Evolutionary conservation across 2,888 invertebrate genomes (phyloP).

Genomic region (Sinohyriopsis cumingii): DNA sequence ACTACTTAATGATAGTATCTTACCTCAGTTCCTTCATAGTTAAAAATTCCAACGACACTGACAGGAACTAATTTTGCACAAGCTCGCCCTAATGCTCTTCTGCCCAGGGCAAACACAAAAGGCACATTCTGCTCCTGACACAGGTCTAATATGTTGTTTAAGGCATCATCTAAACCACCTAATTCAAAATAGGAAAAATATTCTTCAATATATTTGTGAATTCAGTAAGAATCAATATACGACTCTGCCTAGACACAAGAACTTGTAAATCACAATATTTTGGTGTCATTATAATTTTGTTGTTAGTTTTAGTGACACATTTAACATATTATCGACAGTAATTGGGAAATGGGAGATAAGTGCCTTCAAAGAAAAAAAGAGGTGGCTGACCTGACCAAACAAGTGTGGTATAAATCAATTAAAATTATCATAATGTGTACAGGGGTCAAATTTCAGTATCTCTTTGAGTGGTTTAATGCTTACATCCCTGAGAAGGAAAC

Average conservation of each 20-base stretch:
- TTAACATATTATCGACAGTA: too few species aligned
- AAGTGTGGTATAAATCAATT: too few species aligned
- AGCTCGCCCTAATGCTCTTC: constrained; percentile 76
- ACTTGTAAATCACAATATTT: background rate
- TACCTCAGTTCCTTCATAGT: constrained; percentile 78
- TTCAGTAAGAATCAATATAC: too few species aligned
- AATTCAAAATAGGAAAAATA: constrained; percentile 20
- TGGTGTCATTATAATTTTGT: background rate
- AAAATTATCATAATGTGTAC: too few species aligned
- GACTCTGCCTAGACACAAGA: background rate
- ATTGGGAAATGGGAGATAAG: too few species aligned
- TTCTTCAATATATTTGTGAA: too few species aligned
- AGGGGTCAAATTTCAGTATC: too few species aligned
- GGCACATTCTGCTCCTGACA: constrained; percentile 76
- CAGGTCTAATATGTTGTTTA: constrained; percentile 74
- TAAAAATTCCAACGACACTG: constrained; percentile 78
- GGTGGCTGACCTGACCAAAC: too few species aligned
- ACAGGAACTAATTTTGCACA: constrained; percentile 77
- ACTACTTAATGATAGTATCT: constrained; percentile 8
- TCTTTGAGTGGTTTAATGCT: too few species aligned
- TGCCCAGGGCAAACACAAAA: constrained; percentile 77
- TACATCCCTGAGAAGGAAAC: too few species aligned
- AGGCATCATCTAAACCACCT: constrained; percentile 77
- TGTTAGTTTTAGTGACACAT: background rate
- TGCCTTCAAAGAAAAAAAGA: too few species aligned